Base-by-base conservation (phyloP, 2,113 vertebrate genomes). In the Nanger granti region DNA sequence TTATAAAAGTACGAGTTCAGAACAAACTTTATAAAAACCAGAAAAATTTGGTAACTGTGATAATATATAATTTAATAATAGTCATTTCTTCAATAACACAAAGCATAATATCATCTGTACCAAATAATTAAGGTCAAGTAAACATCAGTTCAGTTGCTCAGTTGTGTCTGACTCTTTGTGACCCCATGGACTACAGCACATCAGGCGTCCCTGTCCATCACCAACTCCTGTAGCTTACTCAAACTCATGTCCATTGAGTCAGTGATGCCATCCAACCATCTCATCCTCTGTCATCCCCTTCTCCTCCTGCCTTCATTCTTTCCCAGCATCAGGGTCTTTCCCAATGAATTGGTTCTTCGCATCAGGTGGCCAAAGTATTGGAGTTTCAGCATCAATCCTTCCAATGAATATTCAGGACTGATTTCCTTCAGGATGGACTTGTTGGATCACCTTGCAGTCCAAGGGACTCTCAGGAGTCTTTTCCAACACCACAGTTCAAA, bases 1-100 rank as follows among this genome's bases (percentile, higher is more conserved):
- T 52, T 92, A 82, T 80, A 44, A 97, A 94, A 64, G 69, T 69
- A 73, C 66, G 94, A 87, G 34, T 73, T 93, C 26, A 66, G 22
- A 49, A 80, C 84, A 85, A 84, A 84, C 37, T 86, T 95, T 85
- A 83, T 85, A 47, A 80, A 85, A 93, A 59, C 17, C 18, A 93
- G 44, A 10, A 90, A 85, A 41, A 84, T 0, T 41, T 88, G 37
- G 6, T 91, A 34, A 82, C 4, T 60, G 13, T 59, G 41, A 55
- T 83, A 73, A 76, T 28, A 26, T 14, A 15, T 52, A 90, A 84
- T 62, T 60, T 87, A 80, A 31, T 57, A 41, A 87, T 96, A 47
- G 29, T 93, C 8, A 82, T 86, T 66, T 47, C 17, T 62, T 80
- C 28, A 83, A 18, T 47, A 88, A 79, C 64, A 37, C 2, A 76